phyloP scores from a whole-genome alignment of 2,888 invertebrate genomes.

The Masnerella sp. region DNA sequence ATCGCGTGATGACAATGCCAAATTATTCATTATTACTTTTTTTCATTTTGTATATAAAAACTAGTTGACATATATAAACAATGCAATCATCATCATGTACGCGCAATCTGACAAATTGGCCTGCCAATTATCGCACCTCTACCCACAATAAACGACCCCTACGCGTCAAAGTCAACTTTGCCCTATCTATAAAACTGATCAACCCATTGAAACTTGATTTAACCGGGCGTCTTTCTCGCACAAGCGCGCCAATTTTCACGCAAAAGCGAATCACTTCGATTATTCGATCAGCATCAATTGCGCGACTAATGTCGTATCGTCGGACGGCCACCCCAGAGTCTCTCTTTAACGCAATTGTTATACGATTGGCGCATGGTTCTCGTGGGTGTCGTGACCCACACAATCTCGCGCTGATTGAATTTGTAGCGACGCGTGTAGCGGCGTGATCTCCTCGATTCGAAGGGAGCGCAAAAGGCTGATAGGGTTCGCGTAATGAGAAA shows the following conservation, averaged over 20 bases:
- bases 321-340: slow-evolving; percentile 24
- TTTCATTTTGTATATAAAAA: no score
- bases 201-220: slow-evolving; percentile 10
- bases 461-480: slow-evolving; percentile 61
- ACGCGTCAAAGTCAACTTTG: slow-evolving; percentile 11
- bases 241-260: slow-evolving; percentile 4
- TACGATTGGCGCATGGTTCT: slow-evolving; percentile 48
- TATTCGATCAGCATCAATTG: slow-evolving; percentile 50
- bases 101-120: slow-evolving; percentile 17
- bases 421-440: slow-evolving; percentile 62
- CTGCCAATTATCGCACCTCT: slow-evolving; percentile 12
- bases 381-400: slow-evolving; percentile 63
- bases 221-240: neutral
- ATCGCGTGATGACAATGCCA: no score
- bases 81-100: no score
- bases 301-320: slow-evolving; percentile 23
- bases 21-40: no score
- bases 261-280: slow-evolving; percentile 38
- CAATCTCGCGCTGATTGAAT: slow-evolving; percentile 69
- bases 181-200: slow-evolving; percentile 21
- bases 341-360: slow-evolving; percentile 53
- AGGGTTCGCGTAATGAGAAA: slow-evolving; percentile 69
- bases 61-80: no score
- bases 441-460: slow-evolving; percentile 41
- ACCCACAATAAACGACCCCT: slow-evolving; percentile 22